Evolutionary conservation across 2,888 invertebrate species (phyloP).

Genomic region (Carcina quercana): DNA sequence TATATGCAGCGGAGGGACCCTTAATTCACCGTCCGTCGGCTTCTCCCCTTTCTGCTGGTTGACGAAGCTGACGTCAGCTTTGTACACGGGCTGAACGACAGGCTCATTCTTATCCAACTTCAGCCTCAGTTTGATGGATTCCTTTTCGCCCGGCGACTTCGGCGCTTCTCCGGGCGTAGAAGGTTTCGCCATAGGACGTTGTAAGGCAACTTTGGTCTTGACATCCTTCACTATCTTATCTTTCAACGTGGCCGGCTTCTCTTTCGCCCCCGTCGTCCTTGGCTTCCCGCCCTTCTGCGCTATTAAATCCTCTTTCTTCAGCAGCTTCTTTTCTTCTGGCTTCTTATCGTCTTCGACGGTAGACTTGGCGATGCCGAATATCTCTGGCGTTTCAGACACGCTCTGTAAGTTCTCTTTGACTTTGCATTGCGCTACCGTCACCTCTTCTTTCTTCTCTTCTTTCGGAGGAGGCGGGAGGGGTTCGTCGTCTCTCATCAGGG

Average conservation of each 20-base stretch:
- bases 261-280: slow-evolving; percentile 47
- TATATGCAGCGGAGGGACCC: slow-evolving; percentile 92
- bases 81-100: slow-evolving; percentile 83
- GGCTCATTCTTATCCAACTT: slow-evolving; percentile 90
- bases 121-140: slow-evolving; percentile 87
- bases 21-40: slow-evolving; percentile 78
- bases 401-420: slow-evolving; percentile 47
- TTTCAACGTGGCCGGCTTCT: slow-evolving; percentile 53
- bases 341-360: slow-evolving; percentile 42
- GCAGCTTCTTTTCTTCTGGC: slow-evolving; percentile 32
- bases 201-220: slow-evolving; percentile 58
- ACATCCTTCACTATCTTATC: slow-evolving; percentile 57
- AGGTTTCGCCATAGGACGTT: slow-evolving; percentile 39
- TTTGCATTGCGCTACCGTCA: slow-evolving; percentile 61
- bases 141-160: slow-evolving; percentile 66
- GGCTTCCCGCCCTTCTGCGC: slow-evolving; percentile 60
- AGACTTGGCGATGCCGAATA: slow-evolving; percentile 70
- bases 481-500: slow-evolving; percentile 90
- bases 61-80: slow-evolving; percentile 85
- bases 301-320: slow-evolving; percentile 38
- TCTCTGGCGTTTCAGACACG: slow-evolving; percentile 65
- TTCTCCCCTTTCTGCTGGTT: slow-evolving; percentile 67
- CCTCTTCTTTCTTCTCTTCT: slow-evolving; percentile 71
- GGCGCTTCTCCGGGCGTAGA: slow-evolving; percentile 32
- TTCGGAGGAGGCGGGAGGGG: slow-evolving; percentile 78